Evolutionary conservation across 2,888 invertebrate genomes (phyloP), one percentile per base, ranked within the genome.

Genomic region (Leptopilina myrica): DNA sequence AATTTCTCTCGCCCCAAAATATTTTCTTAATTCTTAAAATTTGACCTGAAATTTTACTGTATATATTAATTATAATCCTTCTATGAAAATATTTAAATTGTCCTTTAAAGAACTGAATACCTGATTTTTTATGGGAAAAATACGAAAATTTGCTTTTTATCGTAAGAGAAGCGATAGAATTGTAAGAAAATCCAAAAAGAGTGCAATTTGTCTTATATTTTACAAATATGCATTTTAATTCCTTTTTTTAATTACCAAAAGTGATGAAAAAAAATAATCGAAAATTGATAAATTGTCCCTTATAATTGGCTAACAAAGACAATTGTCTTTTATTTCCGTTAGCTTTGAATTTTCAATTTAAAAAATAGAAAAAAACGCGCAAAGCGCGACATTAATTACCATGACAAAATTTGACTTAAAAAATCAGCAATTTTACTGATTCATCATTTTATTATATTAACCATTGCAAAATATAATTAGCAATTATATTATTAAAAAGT

Each of bases 301-400:
- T n/a, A 6, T 46, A 43, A 53, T 53, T 69, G 67, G 33, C 69
- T 56, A 53, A 26, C 56, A 73, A 33, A n/a, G 56, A 73, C 53
- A 73, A 73, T 9, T 56, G n/a, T 56, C 53, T 73, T 53, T 73
- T 73, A 33, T 73, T 56, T 8, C 56, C 33, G 33, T 73, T 73
- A 53, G 7, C 33, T 56, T 33, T 8, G 11, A 12, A 69, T 14
- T 9, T 56, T 73, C 7, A 26, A n/a, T 26, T 7, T 46, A 33
- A 5, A 5, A 53, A 43, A 43, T 0, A 43, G 8, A 6, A 43
- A 43, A 43, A 56, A 33, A 4, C 73, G 56, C 56, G 53, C 73
- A 49, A n/a, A 33, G 73, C 73, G 73, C 73, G 56, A 73, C 4
- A 56, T 33, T 67, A 62, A 9, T n/a, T 4, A 62, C 1, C 20